Evolutionary conservation across 2,888 invertebrate genomes (phyloP).

Genomic region (Polietes domitor): DNA sequence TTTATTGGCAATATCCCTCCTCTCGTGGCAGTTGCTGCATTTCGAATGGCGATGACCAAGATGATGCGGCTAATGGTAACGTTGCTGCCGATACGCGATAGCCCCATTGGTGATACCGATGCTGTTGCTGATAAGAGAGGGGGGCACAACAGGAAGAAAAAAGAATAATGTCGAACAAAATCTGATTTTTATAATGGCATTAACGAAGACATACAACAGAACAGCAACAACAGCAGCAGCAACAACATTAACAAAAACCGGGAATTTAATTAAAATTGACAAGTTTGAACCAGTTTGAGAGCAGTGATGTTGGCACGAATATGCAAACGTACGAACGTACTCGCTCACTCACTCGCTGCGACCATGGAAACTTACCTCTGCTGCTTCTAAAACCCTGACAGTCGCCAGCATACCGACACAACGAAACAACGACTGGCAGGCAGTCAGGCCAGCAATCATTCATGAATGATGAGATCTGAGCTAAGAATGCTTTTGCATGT

Average conservation of each 20-base stretch:
- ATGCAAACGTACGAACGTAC: no score
- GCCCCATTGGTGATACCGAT: neutral
- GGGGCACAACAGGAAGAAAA: no score
- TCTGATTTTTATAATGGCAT: conserved; percentile 41
- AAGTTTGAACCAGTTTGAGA: conserved; percentile 46
- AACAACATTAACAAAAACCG: conserved; percentile 17
- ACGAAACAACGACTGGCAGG: neutral
- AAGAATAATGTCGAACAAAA: conserved; percentile 2
- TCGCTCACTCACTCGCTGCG: no score
- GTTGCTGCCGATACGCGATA: neutral
- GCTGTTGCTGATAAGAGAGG: conserved; percentile 28
- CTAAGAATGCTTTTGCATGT: conserved; percentile 35
- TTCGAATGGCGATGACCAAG: neutral
- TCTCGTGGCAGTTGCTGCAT: neutral
- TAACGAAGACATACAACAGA: neutral
- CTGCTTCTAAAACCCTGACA: no score
- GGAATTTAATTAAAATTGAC: conserved; percentile 63
- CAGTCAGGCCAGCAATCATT: conserved; percentile 8
- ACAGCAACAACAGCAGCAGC: neutral
- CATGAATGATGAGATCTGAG: conserved; percentile 54
- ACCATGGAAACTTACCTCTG: no score
- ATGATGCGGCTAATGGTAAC: conserved; percentile 22
- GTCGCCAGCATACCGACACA: conserved; percentile 10
- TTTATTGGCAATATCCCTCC: neutral
- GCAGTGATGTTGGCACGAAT: neutral